Evolutionary conservation across 2,888 invertebrate species (phyloP).

Genomic region (Pristionchus entomophagus): DNA sequence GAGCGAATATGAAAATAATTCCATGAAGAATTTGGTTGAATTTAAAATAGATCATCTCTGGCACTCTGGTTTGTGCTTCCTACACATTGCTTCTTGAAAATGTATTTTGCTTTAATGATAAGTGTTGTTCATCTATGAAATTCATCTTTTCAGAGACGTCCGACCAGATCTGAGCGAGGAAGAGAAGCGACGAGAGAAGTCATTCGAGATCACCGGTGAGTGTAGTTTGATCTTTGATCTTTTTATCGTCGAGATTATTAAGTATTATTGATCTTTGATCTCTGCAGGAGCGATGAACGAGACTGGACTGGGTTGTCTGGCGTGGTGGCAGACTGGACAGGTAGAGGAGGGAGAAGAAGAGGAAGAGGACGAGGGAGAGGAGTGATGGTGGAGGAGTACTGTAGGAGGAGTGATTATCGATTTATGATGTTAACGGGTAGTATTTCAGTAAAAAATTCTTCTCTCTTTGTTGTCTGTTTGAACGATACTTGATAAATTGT

Average conservation of each 20-base stretch:
- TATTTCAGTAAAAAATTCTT: neutral
- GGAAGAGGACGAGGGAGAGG: slow-evolving; percentile 60
- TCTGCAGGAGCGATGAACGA: slow-evolving; percentile 64
- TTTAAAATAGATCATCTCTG: too few species aligned
- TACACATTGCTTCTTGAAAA: too few species aligned
- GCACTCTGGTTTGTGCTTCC: too few species aligned
- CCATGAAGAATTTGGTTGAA: too few species aligned
- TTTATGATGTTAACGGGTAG: neutral
- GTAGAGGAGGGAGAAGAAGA: slow-evolving; percentile 47
- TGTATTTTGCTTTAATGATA: too few species aligned
- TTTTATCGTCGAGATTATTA: too few species aligned
- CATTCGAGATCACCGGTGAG: slow-evolving; percentile 54
- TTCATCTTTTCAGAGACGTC: slow-evolving; percentile 54
- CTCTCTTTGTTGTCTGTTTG: slow-evolving; percentile 34
- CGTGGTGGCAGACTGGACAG: slow-evolving; percentile 63
- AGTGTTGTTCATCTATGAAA: too few species aligned
- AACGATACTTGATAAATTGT: slow-evolving; percentile 10
- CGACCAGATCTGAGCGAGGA: slow-evolving; percentile 58
- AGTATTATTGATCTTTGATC: slow-evolving; percentile 1
- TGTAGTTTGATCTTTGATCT: neutral
- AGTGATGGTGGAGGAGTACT: slow-evolving; percentile 23
- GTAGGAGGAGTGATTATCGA: neutral
- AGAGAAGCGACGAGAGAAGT: slow-evolving; percentile 55
- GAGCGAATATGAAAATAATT: neutral
- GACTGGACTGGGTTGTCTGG: slow-evolving; percentile 69